A percentile compares a stretch with the other conserved stretches of the same genome.
These are phyloP conservation scores for Zonotrichia leucophrys DNA, from an alignment of 2,113 vertebrate species.

Conservation along the genomic window DNA sequence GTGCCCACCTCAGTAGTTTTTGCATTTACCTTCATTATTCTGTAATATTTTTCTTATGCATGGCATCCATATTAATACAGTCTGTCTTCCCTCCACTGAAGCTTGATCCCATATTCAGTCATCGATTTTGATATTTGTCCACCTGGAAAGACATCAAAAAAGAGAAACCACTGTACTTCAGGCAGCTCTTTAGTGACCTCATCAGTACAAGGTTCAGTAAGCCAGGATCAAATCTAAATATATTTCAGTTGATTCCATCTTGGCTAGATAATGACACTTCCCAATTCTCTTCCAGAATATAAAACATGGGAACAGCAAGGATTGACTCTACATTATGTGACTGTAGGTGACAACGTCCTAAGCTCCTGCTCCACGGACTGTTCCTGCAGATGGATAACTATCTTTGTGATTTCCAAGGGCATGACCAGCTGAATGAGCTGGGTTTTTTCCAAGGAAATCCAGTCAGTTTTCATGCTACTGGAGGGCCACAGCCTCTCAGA, in stretches of 20 bases:
- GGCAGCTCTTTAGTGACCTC: background rate
- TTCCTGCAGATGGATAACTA: background rate
- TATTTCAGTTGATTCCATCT: background rate
- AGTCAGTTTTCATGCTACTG: background rate
- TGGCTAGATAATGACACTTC: background rate
- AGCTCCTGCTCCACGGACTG: background rate
- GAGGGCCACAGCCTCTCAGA: background rate
- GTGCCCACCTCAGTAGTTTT: background rate
- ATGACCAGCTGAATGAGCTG: background rate
- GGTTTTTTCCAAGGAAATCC: background rate
- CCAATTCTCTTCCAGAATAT: background rate
- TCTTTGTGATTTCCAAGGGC: background rate
- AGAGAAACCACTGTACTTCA: background rate
- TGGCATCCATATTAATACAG: background rate
- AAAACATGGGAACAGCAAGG: background rate
- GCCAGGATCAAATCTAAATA: background rate
- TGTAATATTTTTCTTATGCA: background rate
- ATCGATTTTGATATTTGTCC: background rate
- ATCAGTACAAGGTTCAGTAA: background rate
- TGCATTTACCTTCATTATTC: background rate
- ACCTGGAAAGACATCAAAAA: background rate
- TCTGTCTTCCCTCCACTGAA: background rate
- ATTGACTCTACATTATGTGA: background rate
- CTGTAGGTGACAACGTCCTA: background rate
- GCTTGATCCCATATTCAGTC: background rate